These are phyloP conservation scores for Pipistrellus nathusii DNA, from an alignment of 2,797 vertebrate genomes.

Conservation along the genomic window DNA sequence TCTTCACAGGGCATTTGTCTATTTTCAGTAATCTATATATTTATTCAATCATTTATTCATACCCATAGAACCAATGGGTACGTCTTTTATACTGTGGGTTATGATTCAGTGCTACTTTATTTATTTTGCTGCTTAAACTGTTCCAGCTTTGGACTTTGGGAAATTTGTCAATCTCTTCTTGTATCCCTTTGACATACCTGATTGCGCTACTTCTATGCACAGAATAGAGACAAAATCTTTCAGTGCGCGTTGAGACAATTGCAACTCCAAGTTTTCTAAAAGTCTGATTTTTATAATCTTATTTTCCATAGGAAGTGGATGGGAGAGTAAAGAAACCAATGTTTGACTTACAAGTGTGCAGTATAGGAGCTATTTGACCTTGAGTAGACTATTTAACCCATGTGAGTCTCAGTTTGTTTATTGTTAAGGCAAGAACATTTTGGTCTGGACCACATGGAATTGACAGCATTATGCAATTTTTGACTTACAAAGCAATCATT, in stretches of 20 bases:
- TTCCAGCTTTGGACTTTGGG: not conserved
- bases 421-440: not conserved
- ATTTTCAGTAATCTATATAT: not conserved
- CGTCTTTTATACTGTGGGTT: not conserved
- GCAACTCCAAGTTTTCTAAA: constrained; percentile 30
- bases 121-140: not conserved
- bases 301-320: constrained; percentile 15
- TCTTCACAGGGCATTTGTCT: not conserved
- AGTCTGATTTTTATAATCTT: not conserved
- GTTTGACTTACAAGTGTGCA: not conserved
- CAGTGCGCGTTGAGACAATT: not conserved
- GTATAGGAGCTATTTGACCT: not conserved
- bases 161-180: not conserved
- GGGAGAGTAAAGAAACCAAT: not conserved
- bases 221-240: not conserved
- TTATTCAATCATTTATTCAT: not conserved
- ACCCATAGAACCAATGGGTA: not conserved
- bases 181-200: not conserved
- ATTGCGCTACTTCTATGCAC: not conserved
- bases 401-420: not conserved
- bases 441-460: not conserved
- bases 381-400: not conserved
- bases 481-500: not conserved
- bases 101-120: not conserved
- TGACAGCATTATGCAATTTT: not conserved